phyloP scores from a whole-genome alignment of 2,888 invertebrate genomes.

The Aleiodes testaceus region DNA sequence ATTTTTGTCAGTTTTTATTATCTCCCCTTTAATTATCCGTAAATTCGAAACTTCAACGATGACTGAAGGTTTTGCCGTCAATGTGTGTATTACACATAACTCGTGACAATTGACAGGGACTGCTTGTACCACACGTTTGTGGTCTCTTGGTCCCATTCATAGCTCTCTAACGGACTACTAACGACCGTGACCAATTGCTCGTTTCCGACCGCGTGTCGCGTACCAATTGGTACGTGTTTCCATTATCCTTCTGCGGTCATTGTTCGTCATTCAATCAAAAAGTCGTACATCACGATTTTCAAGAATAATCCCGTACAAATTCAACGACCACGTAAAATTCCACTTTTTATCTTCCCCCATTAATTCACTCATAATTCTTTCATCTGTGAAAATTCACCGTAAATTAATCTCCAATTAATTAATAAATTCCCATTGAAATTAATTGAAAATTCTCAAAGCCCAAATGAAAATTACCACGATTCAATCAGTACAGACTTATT shows the following conservation, averaged over 20 bases:
- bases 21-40: too few relatives aligned
- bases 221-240: constrained; percentile 52
- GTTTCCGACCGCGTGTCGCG: constrained; percentile 57
- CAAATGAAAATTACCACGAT: background rate
- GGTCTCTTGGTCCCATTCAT: constrained; percentile 36
- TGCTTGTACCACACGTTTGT: constrained; percentile 21
- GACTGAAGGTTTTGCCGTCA: too few relatives aligned
- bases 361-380: background rate
- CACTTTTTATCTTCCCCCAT: background rate
- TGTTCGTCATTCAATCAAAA: constrained; percentile 18
- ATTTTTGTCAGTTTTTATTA: too few relatives aligned
- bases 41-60: too few relatives aligned
- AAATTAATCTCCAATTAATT: background rate
- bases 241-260: constrained; percentile 43
- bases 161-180: constrained; percentile 56
- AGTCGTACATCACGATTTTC: background rate
- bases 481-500: background rate
- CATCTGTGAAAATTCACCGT: background rate
- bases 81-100: constrained; percentile 14
- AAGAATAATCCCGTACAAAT: too few relatives aligned
- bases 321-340: too few relatives aligned
- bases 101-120: constrained; percentile 13
- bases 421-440: background rate
- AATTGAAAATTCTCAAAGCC: background rate
- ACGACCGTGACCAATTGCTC: constrained; percentile 64